phyloP scores from a whole-genome alignment of 2,888 invertebrate species.

The Pandemis cinnamomeana region DNA sequence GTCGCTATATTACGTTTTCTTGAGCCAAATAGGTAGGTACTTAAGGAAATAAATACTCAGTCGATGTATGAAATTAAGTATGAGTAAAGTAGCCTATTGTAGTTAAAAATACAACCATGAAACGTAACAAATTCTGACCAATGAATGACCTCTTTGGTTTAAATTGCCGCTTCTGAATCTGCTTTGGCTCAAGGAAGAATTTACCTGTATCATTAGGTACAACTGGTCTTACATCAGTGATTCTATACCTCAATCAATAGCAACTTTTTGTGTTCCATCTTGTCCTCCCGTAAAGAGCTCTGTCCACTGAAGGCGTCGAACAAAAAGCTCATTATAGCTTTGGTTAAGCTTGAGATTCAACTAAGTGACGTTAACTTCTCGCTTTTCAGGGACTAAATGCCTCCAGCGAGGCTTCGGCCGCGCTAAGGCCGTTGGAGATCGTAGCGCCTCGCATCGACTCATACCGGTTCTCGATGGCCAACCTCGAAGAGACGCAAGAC shows the following conservation, averaged over 20 bases:
- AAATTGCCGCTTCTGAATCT: not conserved
- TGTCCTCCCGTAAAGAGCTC: not conserved
- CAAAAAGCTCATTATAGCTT: not conserved
- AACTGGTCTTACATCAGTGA: too few species aligned
- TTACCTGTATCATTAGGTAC: too few species aligned
- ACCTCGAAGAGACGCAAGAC: slow-evolving; percentile 97
- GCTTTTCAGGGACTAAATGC: slow-evolving; percentile 88
- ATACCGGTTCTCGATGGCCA: slow-evolving; percentile 97
- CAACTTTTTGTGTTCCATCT: not conserved
- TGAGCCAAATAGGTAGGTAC: too few species aligned
- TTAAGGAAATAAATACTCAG: too few species aligned
- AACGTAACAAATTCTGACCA: not conserved
- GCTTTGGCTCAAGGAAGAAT: not conserved
- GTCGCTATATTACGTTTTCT: too few species aligned
- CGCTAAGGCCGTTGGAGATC: slow-evolving; percentile 88
- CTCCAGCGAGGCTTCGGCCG: slow-evolving; percentile 75
- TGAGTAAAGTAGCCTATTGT: not conserved
- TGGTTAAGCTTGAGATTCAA: not conserved
- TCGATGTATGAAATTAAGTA: too few species aligned
- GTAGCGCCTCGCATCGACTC: slow-evolving; percentile 94
- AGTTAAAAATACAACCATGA: not conserved
- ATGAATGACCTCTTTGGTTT: not conserved
- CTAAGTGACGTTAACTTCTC: not conserved
- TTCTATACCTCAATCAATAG: not conserved
- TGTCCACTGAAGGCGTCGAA: not conserved